These are phyloP conservation scores for Oreochromis tanganicae DNA, from an alignment of 2,113 vertebrate genomes.

Conservation along the genomic window DNA sequence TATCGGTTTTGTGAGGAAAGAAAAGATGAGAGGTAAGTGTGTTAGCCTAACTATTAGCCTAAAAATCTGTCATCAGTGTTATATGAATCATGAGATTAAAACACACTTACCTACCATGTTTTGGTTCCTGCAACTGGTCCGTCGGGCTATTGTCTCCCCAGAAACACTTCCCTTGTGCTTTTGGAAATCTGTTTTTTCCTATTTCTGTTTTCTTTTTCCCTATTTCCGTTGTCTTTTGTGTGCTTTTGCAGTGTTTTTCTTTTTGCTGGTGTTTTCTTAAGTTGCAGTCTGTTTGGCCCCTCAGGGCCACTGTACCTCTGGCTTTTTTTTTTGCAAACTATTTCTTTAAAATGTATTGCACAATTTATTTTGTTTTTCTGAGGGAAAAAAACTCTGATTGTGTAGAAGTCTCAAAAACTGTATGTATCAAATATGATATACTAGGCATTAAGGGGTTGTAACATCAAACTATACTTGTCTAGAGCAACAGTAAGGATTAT, in stretches of 20 bases:
- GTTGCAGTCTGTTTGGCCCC: too few relatives aligned
- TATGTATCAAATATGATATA: not conserved
- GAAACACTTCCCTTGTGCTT: not conserved
- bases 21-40: not conserved
- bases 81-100: not conserved
- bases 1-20: not conserved
- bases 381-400: not conserved
- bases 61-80: not conserved
- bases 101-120: not conserved
- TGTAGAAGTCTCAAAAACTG: not conserved
- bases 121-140: accelerated
- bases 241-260: too few relatives aligned
- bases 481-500: not conserved
- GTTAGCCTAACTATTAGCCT: not conserved
- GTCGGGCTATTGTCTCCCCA: not conserved
- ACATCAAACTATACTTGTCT: not conserved
- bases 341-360: not conserved
- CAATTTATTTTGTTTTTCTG: not conserved
- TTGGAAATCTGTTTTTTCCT: not conserved
- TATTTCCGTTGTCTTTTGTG: not conserved
- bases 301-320: not conserved
- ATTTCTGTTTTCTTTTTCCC: not conserved
- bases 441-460: not conserved
- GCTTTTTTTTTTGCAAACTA: not conserved
- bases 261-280: too few relatives aligned